Evolutionary conservation across 2,797 vertebrate species (phyloP).

Genomic region (Tympanoctomys barrerae): DNA sequence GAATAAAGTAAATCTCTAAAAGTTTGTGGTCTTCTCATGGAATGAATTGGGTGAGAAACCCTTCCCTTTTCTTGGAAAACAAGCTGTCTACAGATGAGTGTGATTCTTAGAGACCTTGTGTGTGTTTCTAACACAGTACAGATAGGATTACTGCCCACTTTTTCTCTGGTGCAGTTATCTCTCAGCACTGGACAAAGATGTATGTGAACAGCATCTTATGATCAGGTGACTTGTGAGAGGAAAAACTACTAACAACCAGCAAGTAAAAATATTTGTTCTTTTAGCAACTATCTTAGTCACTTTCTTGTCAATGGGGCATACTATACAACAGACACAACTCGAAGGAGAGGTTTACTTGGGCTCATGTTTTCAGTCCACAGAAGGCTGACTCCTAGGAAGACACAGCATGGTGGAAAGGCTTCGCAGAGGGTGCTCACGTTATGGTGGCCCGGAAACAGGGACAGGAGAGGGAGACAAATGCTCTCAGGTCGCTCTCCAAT

Average conservation of each 20-base stretch:
- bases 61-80: neutral
- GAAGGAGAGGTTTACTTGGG: neutral
- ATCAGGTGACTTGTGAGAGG: neutral
- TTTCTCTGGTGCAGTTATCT: neutral
- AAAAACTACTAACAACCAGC: neutral
- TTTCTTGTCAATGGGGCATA: neutral
- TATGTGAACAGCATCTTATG: neutral
- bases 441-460: neutral
- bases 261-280: neutral
- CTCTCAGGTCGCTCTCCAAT: neutral
- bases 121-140: neutral
- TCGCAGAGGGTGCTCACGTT: neutral
- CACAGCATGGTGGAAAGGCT: neutral
- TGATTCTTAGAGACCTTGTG: conserved; percentile 2
- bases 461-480: neutral
- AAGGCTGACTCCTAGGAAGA: neutral
- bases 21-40: neutral
- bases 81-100: neutral
- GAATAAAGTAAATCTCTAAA: neutral
- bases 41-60: neutral
- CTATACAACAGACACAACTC: neutral
- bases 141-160: neutral
- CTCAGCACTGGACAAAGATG: neutral
- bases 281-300: neutral
- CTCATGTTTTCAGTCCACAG: neutral